A percentile compares a stretch with the other conserved stretches of the same genome.
Evolutionary conservation across 2,888 invertebrate genomes (phyloP).

Genomic region (Aporophyla nigra): DNA sequence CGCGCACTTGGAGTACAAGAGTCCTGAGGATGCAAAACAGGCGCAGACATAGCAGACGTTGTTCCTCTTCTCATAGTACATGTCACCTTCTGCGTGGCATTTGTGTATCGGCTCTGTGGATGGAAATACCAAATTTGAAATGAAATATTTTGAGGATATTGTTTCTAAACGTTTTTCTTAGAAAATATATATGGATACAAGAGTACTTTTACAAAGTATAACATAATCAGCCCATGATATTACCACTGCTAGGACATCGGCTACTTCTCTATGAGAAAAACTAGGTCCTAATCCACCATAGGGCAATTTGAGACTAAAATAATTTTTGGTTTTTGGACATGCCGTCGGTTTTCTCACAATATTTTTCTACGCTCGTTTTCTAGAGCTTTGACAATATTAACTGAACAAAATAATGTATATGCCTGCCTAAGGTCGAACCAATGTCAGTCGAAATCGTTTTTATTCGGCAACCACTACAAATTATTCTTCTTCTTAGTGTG

Average conservation of each 20-base stretch:
- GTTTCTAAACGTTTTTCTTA: background rate
- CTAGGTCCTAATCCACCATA: background rate
- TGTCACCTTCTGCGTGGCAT: conserved; percentile 76
- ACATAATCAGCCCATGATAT: background rate
- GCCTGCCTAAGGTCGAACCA: background rate
- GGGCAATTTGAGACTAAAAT: background rate
- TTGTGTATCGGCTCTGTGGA: conserved; percentile 27
- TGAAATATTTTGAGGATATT: background rate
- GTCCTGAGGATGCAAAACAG: conserved; percentile 72
- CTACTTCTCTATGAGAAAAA: background rate
- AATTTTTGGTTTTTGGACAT: background rate
- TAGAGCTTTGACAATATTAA: background rate
- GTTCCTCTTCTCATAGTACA: conserved; percentile 74
- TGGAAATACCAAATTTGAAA: background rate
- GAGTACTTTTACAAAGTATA: background rate
- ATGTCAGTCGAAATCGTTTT: background rate
- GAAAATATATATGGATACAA: background rate
- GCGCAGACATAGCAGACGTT: conserved; percentile 79
- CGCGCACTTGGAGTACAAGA: conserved; percentile 76
- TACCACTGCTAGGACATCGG: background rate
- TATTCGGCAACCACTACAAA: background rate
- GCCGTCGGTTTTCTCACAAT: background rate
- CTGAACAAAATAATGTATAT: background rate
- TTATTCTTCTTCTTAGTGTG: too few relatives aligned
- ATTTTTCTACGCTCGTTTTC: background rate